Percentiles rank a stretch among this genome's conserved stretches.
These are phyloP conservation scores for Caenorhabditis brenneri DNA, from an alignment of 1,140 invertebrate species.

Conservation along the genomic window DNA sequence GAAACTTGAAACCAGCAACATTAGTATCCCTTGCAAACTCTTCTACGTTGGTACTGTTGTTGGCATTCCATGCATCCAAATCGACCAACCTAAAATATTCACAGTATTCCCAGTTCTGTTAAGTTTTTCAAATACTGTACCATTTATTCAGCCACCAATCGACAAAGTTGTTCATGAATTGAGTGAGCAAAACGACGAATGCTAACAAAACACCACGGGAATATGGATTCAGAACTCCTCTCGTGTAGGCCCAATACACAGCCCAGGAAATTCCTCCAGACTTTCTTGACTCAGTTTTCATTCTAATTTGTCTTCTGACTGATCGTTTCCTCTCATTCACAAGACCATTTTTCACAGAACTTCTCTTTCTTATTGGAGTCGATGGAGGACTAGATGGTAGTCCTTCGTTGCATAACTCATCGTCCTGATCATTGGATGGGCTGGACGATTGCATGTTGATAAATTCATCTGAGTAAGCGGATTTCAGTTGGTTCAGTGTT, in stretches of 20 bases:
- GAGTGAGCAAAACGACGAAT: slow-evolving; percentile 47
- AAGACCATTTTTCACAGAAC: background rate
- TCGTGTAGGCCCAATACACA: slow-evolving; percentile 54
- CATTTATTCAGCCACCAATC: slow-evolving; percentile 62
- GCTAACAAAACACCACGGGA: slow-evolving; percentile 28
- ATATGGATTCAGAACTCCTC: slow-evolving; percentile 9
- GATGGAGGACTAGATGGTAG: background rate
- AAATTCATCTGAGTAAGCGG: slow-evolving; percentile 45
- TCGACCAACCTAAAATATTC: background rate
- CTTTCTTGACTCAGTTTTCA: slow-evolving; percentile 6
- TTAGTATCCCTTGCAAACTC: background rate
- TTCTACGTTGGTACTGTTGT: background rate
- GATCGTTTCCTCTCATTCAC: background rate
- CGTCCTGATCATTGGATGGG: background rate
- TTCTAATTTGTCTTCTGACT: background rate
- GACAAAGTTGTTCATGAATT: slow-evolving; percentile 52
- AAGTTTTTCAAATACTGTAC: background rate
- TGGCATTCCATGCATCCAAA: background rate
- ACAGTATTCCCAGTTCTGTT: background rate
- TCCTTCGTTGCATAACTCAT: background rate
- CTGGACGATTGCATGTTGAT: background rate
- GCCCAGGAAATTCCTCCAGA: slow-evolving; percentile 50
- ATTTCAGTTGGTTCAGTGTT: slow-evolving; percentile 33
- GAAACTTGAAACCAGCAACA: background rate
- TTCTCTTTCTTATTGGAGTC: background rate